Conservation (phyloP, 2,797 vertebrate species). For the Sylvia borin region DNA sequence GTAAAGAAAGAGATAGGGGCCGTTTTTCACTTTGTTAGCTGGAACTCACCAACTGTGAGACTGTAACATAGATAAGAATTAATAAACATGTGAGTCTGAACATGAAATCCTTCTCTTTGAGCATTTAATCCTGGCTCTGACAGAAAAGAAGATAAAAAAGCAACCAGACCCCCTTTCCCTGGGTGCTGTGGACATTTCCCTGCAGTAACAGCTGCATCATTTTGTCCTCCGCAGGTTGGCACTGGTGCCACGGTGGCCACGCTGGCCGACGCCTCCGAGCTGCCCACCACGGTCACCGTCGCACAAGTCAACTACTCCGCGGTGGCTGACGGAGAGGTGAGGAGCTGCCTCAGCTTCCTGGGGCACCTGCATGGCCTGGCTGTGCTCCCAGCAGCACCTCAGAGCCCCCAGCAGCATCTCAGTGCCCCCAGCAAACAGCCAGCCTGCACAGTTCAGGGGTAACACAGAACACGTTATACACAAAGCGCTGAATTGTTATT, state of each 20-base stretch:
- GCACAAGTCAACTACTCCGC: slow-evolving; percentile 97
- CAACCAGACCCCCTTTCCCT: background rate
- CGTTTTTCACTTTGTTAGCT: background rate
- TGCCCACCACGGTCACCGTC: slow-evolving; percentile 94
- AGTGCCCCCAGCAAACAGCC: too few species aligned
- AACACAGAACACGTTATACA: background rate
- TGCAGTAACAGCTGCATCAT: fast-evolving
- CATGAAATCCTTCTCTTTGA: background rate
- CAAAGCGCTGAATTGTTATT: background rate
- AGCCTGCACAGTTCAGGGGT: background rate
- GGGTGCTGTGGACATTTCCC: fast-evolving
- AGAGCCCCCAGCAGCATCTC: too few species aligned
- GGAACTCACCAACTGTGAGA: background rate
- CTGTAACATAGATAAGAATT: background rate
- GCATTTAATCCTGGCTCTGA: background rate
- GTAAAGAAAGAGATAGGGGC: background rate
- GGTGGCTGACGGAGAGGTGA: background rate
- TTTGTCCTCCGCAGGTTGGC: slow-evolving; percentile 82
- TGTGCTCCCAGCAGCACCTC: background rate
- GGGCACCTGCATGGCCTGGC: too few species aligned
- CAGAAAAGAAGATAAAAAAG: background rate
- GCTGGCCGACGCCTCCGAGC: slow-evolving; percentile 92
- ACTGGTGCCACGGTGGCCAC: slow-evolving; percentile 97
- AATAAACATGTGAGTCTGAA: background rate
- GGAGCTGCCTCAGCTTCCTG: background rate